Evolutionary conservation across 2,888 invertebrate species (phyloP), one percentile per base, ranked within the genome.

Genomic region (Mesorhabditis belari): DNA sequence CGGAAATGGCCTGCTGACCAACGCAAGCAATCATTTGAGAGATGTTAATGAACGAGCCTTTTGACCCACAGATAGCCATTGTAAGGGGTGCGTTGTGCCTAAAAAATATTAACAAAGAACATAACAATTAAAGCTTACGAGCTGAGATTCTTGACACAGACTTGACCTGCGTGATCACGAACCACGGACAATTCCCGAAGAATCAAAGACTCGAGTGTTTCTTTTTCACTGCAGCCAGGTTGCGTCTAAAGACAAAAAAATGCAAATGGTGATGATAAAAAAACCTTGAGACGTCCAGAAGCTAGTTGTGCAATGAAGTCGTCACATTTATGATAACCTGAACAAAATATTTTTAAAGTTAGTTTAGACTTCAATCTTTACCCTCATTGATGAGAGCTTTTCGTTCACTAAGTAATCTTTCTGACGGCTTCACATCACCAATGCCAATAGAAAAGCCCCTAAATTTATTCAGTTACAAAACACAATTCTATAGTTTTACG

Each of bases 11-110:
- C 62, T 99, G 98, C 82, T 99, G 98, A 0, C 98, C 98, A 5
- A 99, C 98, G 84, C 96, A 96, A 21, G 95, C 94, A 70, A 96
- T 94, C 98, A 99, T 99, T 85, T 99, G 98, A 0, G 95, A 95
- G 77, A 98, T 98, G 83, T 99, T 99, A 83, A 98, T 98, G 81
- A 92, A 91, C 0, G 96, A 96, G 56, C 91, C 89, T 64, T 80
- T 98, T 0, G 96, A 96, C 0, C 98, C 98, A 65, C 92, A 93
- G 49, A 94, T 87, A 0, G 98, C 96, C 98, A 99, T 99, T 58
- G 91, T 89, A 5, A 98, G 86, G 0, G 98, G 94, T 69, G 93
- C 90, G 81, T 98, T 98, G 2, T 89, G 90, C 0, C 89, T 69
- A 60, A 23, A 67, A 52, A n/a, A n/a, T n/a, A n/a, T n/a, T n/a